Evolutionary conservation across 2,113 vertebrate species (phyloP).

Genomic region (Hypocryptadius cinnamomeus): DNA sequence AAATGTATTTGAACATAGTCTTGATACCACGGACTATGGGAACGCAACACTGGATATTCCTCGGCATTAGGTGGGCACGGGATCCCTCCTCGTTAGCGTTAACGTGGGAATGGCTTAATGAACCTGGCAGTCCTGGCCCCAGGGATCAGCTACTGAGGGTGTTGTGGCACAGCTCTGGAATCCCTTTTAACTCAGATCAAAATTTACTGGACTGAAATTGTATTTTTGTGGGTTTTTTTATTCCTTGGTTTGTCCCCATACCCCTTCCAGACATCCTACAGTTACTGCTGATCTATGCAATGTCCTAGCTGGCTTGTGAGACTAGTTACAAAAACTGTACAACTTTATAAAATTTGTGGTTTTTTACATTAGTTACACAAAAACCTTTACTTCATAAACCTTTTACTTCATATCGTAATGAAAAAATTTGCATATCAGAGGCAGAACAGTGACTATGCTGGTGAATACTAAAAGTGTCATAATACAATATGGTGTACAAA

Average conservation of each 20-base stretch:
- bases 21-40: constrained; percentile 53
- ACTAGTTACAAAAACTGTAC: constrained; percentile 87
- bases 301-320: constrained; percentile 67
- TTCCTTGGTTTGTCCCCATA: constrained; percentile 25
- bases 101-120: not conserved
- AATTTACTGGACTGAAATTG: constrained; percentile 1
- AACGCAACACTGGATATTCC: constrained; percentile 47
- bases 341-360: constrained; percentile 98
- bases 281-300: constrained; percentile 64
- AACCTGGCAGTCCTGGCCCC: not conserved
- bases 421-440: constrained; percentile 80
- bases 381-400: constrained; percentile 92
- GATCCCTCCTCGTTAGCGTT: constrained; percentile 6
- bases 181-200: constrained; percentile 60
- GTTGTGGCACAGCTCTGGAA: constrained; percentile 45
- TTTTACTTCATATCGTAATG: constrained; percentile 88
- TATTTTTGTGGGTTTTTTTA: not conserved
- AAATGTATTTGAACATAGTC: constrained; percentile 78
- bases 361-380: constrained; percentile 99
- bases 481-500: constrained; percentile 76
- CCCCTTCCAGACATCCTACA: constrained; percentile 49
- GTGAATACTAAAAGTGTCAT: constrained; percentile 90
- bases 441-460: constrained; percentile 88
- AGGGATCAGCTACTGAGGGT: not conserved
- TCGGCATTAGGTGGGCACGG: not conserved